Base-by-base conservation (phyloP, 2,113 vertebrate genomes). In the Pseudopodoces humilis region DNA sequence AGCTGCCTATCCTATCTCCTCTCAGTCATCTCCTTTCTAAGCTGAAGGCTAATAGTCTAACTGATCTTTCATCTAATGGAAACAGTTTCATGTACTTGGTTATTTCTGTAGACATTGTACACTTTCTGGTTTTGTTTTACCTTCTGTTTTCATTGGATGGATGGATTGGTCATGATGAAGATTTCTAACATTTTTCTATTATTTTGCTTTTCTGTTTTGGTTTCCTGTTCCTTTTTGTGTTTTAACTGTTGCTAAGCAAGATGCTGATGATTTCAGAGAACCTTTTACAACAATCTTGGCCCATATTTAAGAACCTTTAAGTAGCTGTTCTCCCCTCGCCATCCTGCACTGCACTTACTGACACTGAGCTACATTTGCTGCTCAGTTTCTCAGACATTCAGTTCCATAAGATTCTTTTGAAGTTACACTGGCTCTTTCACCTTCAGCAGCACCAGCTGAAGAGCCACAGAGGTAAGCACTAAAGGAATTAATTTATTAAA, bases 241-340 rank as follows among this genome's bases (percentile, higher is more conserved):
- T 91, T 94, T 70, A 14, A 33, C 15, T 77, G 24, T 49, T 89
- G 37, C 39, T 81, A 46, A 82, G 47, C 6, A 90, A 44, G 23
- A n/a, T 50, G 43, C 11, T 50, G 44, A 75, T 53, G 9, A 58
- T 78, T 86, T 77, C 44, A 71, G 78, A 53, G 17, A 76, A 69
- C 5, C 2, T 64, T 72, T 85, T 69, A 35, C 14, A 37, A 19
- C 1, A 2, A 43, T 3, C 10, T 90, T 60, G 4, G 21, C 50
- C 14, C 43, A 37, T 55, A 33, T 58, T 85, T 56, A 49, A 60
- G 24, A 31, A 63, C 12, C 16, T 60, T 25, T 60, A 55, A 68
- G 30, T 37, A 35, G 56, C 4, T 77, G 15, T 47, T 62, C 55
- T 46, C 20, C 5, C 8, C 10, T 0, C 4, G 5, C 0, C 7